Conservation (phyloP, 2,113 vertebrate species). For the Tetrao urogallus region DNA sequence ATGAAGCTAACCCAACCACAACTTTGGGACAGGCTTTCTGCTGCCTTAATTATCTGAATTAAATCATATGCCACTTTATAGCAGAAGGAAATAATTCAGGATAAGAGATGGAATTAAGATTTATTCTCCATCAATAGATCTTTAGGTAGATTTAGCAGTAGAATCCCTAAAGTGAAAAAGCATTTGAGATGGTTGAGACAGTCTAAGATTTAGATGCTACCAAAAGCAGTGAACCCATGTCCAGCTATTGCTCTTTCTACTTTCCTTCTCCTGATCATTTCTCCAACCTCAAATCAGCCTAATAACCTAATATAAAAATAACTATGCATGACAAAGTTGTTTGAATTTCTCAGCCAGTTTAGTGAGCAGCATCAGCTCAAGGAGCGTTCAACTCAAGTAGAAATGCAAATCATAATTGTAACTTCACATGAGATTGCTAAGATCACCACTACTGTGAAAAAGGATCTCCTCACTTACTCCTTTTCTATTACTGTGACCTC, state of each 20-base stretch:
- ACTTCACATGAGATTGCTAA: background rate
- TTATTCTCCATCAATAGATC: background rate
- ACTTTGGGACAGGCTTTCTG: background rate
- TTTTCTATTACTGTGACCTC: background rate
- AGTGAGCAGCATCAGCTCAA: background rate
- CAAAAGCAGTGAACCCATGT: rapidly evolving
- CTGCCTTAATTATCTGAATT: background rate
- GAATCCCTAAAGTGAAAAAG: background rate
- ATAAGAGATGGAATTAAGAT: background rate
- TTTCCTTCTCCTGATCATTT: background rate
- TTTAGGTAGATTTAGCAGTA: background rate
- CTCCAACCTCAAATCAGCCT: background rate
- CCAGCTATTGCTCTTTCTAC: background rate
- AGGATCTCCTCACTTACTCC: background rate
- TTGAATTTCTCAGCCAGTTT: background rate
- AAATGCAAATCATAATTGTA: background rate
- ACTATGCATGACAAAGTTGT: background rate
- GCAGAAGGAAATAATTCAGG: background rate
- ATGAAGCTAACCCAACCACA: background rate
- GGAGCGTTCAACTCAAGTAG: background rate
- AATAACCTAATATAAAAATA: background rate
- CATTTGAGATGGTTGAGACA: background rate
- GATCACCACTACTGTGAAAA: background rate
- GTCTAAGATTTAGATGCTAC: background rate
- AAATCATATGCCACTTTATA: background rate